These are phyloP conservation scores for Epinephelus cyanopodus DNA, from an alignment of 2,113 vertebrate genomes.

Conservation along the genomic window DNA sequence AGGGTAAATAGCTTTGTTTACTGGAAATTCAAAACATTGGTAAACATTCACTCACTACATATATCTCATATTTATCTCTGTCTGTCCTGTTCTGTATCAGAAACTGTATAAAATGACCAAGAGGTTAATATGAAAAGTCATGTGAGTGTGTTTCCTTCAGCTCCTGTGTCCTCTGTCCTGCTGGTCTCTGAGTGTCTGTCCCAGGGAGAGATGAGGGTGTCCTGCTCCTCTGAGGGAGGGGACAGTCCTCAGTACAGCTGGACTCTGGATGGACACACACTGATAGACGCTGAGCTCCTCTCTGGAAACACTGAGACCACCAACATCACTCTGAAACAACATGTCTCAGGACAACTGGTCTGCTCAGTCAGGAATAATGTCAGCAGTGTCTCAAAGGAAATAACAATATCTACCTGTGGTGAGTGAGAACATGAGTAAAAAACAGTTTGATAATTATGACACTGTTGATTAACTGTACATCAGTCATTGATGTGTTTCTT, in stretches of 20 bases:
- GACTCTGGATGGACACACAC: conserved; percentile 58
- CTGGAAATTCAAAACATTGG: rapidly evolving
- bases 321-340: conserved; percentile 61
- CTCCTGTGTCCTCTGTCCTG: conserved; percentile 58
- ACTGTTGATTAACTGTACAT: not conserved
- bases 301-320: conserved; percentile 18
- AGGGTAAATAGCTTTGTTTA: conserved; percentile 56
- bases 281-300: conserved; percentile 37
- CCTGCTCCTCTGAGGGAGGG: conserved; percentile 62
- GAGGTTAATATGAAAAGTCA: not conserved
- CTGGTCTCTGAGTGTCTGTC: conserved; percentile 62
- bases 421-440: conserved; percentile 24
- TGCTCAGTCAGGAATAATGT: conserved; percentile 65
- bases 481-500: not conserved
- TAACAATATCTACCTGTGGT: conserved; percentile 45
- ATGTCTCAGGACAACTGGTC: conserved; percentile 53
- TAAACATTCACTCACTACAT: too few species aligned
- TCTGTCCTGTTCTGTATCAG: not conserved
- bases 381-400: not conserved
- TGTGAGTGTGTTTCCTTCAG: conserved; percentile 44
- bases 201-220: conserved; percentile 49
- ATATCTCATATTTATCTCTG: not conserved
- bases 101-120: not conserved
- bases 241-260: conserved; percentile 69
- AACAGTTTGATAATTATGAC: not conserved